Evolutionary conservation across 2,797 vertebrate genomes (phyloP).

Genomic region (Tarsius wallacei): DNA sequence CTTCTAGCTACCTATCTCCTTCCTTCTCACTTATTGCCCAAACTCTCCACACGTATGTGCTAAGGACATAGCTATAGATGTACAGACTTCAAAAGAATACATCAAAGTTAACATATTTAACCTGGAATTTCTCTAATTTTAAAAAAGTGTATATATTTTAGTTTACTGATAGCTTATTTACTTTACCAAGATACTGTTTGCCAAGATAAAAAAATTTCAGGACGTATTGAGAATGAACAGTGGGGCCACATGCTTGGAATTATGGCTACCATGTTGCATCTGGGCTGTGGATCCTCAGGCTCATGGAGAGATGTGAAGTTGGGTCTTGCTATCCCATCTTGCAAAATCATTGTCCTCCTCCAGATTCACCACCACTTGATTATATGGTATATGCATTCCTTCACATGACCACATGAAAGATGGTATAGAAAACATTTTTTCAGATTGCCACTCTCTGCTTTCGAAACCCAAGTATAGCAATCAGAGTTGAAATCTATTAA

Average conservation of each 20-base stretch:
- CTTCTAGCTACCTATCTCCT: not conserved
- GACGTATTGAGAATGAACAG: no score
- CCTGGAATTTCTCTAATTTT: not conserved
- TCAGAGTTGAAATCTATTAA: not conserved
- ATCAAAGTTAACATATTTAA: not conserved
- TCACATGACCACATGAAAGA: fast-evolving
- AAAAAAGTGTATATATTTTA: not conserved
- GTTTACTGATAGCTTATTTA: not conserved
- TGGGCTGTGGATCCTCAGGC: no score
- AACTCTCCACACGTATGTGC: fast-evolving
- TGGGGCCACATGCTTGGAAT: no score
- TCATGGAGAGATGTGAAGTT: fast-evolving
- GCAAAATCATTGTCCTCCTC: not conserved
- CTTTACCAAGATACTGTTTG: not conserved
- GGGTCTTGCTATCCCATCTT: not conserved
- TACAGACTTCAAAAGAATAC: not conserved
- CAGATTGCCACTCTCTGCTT: not conserved
- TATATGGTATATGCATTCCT: fast-evolving
- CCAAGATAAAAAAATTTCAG: not conserved
- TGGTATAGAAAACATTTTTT: not conserved
- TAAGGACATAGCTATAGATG: fast-evolving
- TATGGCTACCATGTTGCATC: fast-evolving
- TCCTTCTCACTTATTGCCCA: not conserved
- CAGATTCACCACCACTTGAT: fast-evolving
- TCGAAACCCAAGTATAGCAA: not conserved